A percentile compares a stretch with the other conserved stretches of the same genome.
Evolutionary conservation across 2,888 invertebrate genomes (phyloP).

Genomic region (Carterocephalus palaemon): DNA sequence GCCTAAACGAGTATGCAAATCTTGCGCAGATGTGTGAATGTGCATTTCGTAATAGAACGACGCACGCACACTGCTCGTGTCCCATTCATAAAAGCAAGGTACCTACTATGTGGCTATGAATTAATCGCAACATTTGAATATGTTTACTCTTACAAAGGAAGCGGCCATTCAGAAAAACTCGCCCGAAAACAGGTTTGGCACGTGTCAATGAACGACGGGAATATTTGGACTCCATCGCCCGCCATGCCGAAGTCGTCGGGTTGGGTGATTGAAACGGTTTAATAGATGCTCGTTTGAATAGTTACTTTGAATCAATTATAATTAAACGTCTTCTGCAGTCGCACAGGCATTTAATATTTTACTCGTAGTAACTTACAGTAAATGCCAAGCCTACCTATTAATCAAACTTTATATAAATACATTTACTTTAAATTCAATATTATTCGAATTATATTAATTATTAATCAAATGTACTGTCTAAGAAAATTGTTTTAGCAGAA

Average conservation of each 20-base stretch:
- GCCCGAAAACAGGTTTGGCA: slow-evolving; percentile 75
- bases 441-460: too few relatives aligned
- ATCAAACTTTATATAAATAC: too few relatives aligned
- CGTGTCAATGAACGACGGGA: slow-evolving; percentile 77
- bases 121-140: slow-evolving; percentile 80
- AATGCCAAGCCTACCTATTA: too few relatives aligned
- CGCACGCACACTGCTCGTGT: slow-evolving; percentile 58
- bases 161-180: slow-evolving; percentile 76
- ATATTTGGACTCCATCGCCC: slow-evolving; percentile 67
- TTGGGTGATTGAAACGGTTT: slow-evolving; percentile 70
- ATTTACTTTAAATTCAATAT: too few relatives aligned
- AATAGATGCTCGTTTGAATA: slow-evolving; percentile 60
- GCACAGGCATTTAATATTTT: slow-evolving; percentile 29
- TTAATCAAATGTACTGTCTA: too few relatives aligned
- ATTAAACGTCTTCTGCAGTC: slow-evolving; percentile 47
- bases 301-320: slow-evolving; percentile 56
- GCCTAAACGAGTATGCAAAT: slow-evolving; percentile 72
- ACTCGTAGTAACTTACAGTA: too few relatives aligned
- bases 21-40: slow-evolving; percentile 45
- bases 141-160: slow-evolving; percentile 77
- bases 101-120: slow-evolving; percentile 77
- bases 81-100: slow-evolving; percentile 76
- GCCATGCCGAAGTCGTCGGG: slow-evolving; percentile 51
- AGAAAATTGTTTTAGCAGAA: too few relatives aligned
- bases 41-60: slow-evolving; percentile 41